phyloP scores from a whole-genome alignment of 2,888 invertebrate species.

The Drosophila kuntzei region DNA sequence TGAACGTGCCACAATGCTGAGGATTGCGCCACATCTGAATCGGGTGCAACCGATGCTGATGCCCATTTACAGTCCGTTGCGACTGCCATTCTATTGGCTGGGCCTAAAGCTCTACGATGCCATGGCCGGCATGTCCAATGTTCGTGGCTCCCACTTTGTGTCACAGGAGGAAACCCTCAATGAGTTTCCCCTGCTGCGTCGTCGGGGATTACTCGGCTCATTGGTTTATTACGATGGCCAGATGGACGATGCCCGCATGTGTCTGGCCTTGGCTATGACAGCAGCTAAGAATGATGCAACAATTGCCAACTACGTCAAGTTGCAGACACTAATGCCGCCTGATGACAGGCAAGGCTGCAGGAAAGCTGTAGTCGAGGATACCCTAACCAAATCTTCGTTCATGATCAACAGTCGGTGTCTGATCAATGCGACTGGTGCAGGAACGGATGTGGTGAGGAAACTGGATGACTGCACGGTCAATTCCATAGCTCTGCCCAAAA shows the following conservation, averaged over 20 bases:
- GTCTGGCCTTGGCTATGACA: conserved; percentile 96
- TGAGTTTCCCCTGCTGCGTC: conserved; percentile 98
- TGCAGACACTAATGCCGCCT: conserved; percentile 86
- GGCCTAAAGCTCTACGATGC: conserved; percentile 99
- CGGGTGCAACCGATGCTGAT: conserved; percentile 98
- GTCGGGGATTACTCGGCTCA: conserved; percentile 96
- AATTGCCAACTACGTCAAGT: conserved; percentile 96
- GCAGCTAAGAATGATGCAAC: conserved; percentile 97
- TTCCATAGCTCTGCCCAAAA: conserved; percentile 90
- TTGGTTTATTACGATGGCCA: conserved; percentile 99
- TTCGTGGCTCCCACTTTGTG: conserved; percentile 97
- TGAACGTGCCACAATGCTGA: conserved; percentile 96
- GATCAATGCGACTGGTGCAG: conserved; percentile 99
- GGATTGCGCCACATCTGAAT: conserved; percentile 98
- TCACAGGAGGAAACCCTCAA: conserved; percentile 97
- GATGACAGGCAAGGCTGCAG: conserved; percentile 67
- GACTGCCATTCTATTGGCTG: conserved; percentile 98
- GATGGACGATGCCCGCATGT: conserved; percentile 99
- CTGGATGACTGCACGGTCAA: conserved; percentile 95
- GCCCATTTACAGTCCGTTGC: conserved; percentile 99
- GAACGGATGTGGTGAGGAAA: conserved; percentile 95
- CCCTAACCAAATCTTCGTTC: conserved; percentile 92
- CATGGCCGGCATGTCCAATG: conserved; percentile 96
- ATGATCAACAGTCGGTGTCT: conserved; percentile 94
- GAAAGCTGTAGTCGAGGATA: conserved; percentile 89